Evolutionary conservation across 2,113 vertebrate species (phyloP).

Genomic region (Hemichromis elongatus): DNA sequence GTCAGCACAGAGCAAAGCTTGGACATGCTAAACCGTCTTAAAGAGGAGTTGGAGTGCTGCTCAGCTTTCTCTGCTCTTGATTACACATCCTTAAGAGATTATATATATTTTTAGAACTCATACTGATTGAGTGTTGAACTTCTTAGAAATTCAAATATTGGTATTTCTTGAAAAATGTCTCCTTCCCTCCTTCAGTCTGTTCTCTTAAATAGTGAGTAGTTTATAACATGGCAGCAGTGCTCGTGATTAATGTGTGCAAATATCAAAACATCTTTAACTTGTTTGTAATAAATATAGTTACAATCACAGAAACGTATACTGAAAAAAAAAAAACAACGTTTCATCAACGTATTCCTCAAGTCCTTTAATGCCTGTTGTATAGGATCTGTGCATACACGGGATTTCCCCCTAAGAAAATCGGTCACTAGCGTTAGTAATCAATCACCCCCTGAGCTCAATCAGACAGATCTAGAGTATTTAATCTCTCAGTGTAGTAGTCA

Average conservation of each 20-base stretch:
- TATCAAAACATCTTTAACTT: background rate
- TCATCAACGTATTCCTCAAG: background rate
- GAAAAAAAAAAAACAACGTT: background rate
- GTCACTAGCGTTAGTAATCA: background rate
- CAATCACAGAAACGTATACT: background rate
- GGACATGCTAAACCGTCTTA: constrained; percentile 8
- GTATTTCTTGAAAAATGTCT: background rate
- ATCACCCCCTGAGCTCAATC: background rate
- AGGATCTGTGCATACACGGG: background rate
- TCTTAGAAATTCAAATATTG: background rate
- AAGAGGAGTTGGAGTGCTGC: background rate
- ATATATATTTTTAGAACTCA: background rate
- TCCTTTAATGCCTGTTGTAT: background rate
- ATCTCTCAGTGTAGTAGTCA: background rate
- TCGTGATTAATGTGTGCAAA: background rate
- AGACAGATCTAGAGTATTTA: background rate
- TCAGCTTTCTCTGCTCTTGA: constrained; percentile 1
- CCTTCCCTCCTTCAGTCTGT: background rate
- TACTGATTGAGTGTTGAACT: background rate
- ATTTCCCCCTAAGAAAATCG: background rate
- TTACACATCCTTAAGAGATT: background rate
- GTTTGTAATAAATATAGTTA: background rate
- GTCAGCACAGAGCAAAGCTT: constrained; percentile 6
- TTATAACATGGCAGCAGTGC: background rate
- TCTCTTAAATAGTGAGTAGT: background rate